phyloP scores from a whole-genome alignment of 2,113 vertebrate genomes.

The Podarcis muralis region DNA sequence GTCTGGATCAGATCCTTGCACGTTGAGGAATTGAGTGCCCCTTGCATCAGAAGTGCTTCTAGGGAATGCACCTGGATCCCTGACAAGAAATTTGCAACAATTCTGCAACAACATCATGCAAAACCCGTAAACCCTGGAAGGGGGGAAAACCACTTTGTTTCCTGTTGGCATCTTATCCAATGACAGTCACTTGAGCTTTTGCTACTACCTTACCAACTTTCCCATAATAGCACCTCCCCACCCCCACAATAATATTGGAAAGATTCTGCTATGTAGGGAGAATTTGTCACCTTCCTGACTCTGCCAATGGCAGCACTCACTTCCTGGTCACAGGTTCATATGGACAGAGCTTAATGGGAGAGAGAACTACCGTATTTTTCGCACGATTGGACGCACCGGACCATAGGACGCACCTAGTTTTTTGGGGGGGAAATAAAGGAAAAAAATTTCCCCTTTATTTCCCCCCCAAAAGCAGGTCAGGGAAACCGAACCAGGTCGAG shows the following conservation, averaged over 20 bases:
- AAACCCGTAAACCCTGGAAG: neutral
- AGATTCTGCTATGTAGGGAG: neutral
- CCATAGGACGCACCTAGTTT: too few species aligned
- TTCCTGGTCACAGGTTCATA: neutral
- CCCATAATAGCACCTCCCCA: too few species aligned
- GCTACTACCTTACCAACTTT: neutral
- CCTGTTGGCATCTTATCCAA: neutral
- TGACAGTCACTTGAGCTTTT: neutral
- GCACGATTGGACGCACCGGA: too few species aligned
- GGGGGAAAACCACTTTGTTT: neutral
- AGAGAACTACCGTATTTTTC: too few species aligned
- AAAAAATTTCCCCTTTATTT: too few species aligned
- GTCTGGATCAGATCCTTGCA: neutral
- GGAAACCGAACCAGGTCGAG: too few species aligned
- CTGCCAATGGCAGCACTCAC: neutral
- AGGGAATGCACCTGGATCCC: neutral
- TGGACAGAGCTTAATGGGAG: neutral
- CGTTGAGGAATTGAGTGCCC: neutral
- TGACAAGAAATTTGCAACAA: neutral
- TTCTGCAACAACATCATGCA: neutral
- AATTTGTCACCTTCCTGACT: neutral
- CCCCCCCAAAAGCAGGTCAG: too few species aligned
- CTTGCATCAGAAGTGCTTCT: neutral
- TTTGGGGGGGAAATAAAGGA: too few species aligned
- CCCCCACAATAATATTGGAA: neutral